A percentile compares a stretch with the other conserved stretches of the same genome.
Evolutionary conservation across 2,888 invertebrate genomes (phyloP).

Genomic region (Nomada fabriciana): DNA sequence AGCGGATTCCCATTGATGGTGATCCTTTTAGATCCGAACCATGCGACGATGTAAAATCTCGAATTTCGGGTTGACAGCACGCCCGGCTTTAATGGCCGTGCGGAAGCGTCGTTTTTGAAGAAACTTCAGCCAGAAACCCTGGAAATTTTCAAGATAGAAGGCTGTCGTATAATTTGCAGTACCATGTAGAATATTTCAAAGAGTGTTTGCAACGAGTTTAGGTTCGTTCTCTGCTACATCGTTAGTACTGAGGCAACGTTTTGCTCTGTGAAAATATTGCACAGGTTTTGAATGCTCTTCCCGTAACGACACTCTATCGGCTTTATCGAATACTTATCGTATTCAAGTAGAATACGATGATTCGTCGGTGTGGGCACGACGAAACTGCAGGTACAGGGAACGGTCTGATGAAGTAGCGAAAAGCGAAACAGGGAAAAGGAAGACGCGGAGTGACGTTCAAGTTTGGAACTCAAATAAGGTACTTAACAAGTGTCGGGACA

Average conservation of each 20-base stretch:
- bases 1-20: conserved; percentile 1
- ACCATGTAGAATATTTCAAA: not conserved
- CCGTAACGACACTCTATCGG: not conserved
- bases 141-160: not conserved
- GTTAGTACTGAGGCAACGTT: not conserved
- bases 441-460: conserved; percentile 41
- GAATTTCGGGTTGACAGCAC: not conserved
- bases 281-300: not conserved
- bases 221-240: not conserved
- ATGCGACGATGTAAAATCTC: not conserved
- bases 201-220: not conserved
- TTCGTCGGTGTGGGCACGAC: not conserved
- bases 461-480: conserved; percentile 68
- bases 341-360: conserved; percentile 20
- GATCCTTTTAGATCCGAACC: not conserved
- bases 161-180: not conserved
- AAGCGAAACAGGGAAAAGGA: conserved; percentile 1
- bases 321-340: not conserved
- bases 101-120: not conserved
- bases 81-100: not conserved
- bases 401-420: not conserved
- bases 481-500: conserved; percentile 57
- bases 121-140: not conserved
- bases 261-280: not conserved
- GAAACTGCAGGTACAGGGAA: not conserved